These are phyloP conservation scores for Phlogophora meticulosa DNA, from an alignment of 2,888 invertebrate genomes.

Conservation along the genomic window DNA sequence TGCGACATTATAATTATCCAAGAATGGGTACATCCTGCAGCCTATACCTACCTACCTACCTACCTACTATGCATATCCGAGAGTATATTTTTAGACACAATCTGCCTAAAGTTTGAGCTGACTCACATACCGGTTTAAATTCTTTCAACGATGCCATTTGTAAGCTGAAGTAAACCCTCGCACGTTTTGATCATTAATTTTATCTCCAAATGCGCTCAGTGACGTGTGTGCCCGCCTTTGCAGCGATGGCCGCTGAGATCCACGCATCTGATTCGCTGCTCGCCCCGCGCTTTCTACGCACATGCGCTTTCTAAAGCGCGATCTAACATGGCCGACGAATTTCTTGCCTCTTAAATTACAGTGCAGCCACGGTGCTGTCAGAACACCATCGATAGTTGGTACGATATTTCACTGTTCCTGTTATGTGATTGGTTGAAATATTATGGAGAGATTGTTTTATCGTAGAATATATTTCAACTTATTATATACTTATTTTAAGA, in stretches of 20 bases:
- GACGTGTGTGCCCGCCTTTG: constrained; percentile 79
- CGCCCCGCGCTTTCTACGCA: constrained; percentile 77
- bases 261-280: constrained; percentile 78
- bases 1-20: too few species aligned
- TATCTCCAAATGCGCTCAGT: constrained; percentile 63
- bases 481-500: not conserved
- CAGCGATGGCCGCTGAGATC: constrained; percentile 79
- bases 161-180: constrained; percentile 34
- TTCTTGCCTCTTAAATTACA: constrained; percentile 43
- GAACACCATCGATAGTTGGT: constrained; percentile 23
- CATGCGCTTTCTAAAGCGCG: constrained; percentile 76
- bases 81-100: not conserved
- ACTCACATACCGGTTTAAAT: constrained; percentile 18
- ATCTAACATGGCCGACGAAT: constrained; percentile 76
- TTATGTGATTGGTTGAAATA: constrained; percentile 34
- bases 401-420: constrained; percentile 4
- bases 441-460: constrained; percentile 14
- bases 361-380: constrained; percentile 18
- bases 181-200: constrained; percentile 67
- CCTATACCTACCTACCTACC: too few species aligned
- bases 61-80: too few species aligned
- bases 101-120: not conserved
- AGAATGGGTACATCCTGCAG: too few species aligned
- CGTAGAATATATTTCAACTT: too few species aligned
- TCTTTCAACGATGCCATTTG: constrained; percentile 43